Conservation (phyloP, 2,888 invertebrate species). For the Gisinianus flammeolus region DNA sequence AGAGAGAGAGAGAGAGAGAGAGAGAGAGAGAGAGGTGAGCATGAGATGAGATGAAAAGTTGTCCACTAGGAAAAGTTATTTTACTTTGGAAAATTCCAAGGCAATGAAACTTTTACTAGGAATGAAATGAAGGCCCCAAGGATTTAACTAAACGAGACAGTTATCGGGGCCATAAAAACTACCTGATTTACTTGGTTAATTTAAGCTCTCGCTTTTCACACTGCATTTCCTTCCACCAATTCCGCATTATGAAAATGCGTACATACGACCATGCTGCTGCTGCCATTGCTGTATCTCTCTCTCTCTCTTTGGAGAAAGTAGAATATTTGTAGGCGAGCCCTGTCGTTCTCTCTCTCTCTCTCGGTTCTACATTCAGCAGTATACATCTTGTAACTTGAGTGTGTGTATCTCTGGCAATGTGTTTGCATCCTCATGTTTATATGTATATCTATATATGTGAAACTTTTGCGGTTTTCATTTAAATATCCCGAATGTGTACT, state of each 20-base stretch:
- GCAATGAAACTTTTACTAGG: constrained; percentile 35
- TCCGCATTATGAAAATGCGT: constrained; percentile 31
- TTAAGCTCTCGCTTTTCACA: constrained; percentile 36
- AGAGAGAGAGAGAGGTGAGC: no score
- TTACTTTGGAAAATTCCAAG: constrained; percentile 26
- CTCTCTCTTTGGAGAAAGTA: constrained; percentile 13
- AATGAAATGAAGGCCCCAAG: constrained; percentile 32
- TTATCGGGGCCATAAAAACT: constrained; percentile 38
- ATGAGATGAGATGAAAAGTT: no score
- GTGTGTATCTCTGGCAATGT: not conserved
- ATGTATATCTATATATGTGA: constrained; percentile 5
- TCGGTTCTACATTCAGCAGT: not conserved
- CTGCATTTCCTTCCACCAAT: constrained; percentile 32
- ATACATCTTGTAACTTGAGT: not conserved
- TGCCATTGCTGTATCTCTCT: not conserved
- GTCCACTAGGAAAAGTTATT: no score
- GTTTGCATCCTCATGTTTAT: not conserved
- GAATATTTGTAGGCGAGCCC: not conserved
- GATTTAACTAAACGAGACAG: constrained; percentile 32
- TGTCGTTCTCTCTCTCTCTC: not conserved
- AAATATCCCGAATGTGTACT: constrained; percentile 19
- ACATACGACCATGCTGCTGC: not conserved
- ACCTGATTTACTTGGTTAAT: constrained; percentile 41
- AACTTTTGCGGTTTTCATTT: constrained; percentile 39
- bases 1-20: no score